A percentile compares a stretch with the other conserved stretches of the same genome.
Evolutionary conservation across 2,797 vertebrate genomes (phyloP).

Genomic region (Catharus ustulatus): DNA sequence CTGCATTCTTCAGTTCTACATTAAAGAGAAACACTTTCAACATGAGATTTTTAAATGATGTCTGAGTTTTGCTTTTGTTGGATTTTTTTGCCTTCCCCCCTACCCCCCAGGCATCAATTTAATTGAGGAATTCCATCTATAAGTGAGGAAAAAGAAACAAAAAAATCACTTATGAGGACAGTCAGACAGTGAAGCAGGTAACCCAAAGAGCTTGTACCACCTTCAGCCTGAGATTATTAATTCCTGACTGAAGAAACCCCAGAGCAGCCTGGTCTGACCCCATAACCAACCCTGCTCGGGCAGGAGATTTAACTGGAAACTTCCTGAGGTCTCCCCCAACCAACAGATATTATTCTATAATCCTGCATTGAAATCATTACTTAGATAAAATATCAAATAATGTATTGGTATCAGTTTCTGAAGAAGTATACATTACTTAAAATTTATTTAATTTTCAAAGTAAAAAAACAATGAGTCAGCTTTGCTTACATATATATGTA

Average conservation of each 20-base stretch:
- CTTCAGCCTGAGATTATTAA: not conserved
- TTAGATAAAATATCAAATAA: not conserved
- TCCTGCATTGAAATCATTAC: not conserved
- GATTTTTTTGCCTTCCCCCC: not conserved
- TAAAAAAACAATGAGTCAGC: not conserved
- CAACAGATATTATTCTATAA: not conserved
- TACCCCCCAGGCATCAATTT: not conserved
- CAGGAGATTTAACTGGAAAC: not conserved
- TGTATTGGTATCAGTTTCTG: not conserved
- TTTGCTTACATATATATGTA: not conserved
- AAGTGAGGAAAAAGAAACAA: not conserved
- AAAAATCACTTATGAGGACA: not conserved
- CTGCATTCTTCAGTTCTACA: not conserved
- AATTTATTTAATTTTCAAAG: not conserved
- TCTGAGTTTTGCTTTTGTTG: too few species aligned
- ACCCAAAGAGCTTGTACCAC: not conserved
- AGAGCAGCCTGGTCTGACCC: not conserved
- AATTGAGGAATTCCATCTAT: not conserved
- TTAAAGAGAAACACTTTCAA: not conserved
- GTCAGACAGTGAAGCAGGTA: not conserved
- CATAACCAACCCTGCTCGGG: not conserved
- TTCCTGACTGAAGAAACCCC: not conserved
- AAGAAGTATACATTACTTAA: not conserved
- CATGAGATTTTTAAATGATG: not conserved
- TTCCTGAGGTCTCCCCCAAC: not conserved